These are phyloP conservation scores for Psophia crepitans DNA, from an alignment of 2,113 vertebrate genomes.

Conservation along the genomic window DNA sequence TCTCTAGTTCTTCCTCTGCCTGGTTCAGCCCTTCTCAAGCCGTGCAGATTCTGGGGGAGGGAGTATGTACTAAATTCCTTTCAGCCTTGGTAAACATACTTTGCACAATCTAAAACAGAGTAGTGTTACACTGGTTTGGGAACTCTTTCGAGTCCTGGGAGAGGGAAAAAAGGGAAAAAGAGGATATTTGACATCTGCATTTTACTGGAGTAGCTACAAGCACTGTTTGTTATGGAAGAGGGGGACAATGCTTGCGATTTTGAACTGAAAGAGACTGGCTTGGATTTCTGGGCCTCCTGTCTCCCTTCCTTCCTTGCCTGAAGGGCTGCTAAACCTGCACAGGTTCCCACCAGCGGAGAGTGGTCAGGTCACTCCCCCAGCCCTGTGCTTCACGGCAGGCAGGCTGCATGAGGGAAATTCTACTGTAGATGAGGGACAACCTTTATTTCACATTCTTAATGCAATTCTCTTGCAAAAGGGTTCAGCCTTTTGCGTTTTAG, in stretches of 20 bases:
- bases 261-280: neutral
- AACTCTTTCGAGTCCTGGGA: neutral
- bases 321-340: neutral
- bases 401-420: neutral
- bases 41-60: conserved; percentile 15
- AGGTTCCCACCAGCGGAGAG: neutral
- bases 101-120: conserved; percentile 33
- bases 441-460: conserved; percentile 24
- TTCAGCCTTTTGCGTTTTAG: conserved; percentile 6
- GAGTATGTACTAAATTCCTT: conserved; percentile 47
- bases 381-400: neutral
- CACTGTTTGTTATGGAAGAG: neutral
- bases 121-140: conserved; percentile 13
- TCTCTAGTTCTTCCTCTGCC: neutral
- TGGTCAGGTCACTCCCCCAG: neutral
- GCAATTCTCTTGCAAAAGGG: neutral
- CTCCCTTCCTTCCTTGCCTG: neutral
- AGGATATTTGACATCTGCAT: neutral
- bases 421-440: neutral
- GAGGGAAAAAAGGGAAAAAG: too few species aligned
- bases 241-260: neutral
- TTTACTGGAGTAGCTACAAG: neutral
- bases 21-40: neutral
- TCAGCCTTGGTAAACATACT: conserved; percentile 60
- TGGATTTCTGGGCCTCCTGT: neutral